Evolutionary conservation across 1,140 invertebrate genomes (phyloP).

Genomic region (Maconellicoccus hirsutus): DNA sequence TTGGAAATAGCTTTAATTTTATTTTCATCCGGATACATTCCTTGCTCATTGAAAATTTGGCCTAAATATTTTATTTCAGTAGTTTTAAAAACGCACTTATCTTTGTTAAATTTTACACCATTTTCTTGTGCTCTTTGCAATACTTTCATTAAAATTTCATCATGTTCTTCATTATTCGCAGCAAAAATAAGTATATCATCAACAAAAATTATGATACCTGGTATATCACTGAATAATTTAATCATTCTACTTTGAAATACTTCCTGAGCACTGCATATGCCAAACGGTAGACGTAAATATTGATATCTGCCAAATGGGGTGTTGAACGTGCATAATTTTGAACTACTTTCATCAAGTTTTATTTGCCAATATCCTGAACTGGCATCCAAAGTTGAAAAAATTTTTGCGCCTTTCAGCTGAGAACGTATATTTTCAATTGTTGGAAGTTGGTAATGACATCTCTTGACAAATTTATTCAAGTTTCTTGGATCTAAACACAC

Average conservation of each 20-base stretch:
- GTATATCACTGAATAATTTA: constrained; percentile 33
- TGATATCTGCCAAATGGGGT: constrained; percentile 35
- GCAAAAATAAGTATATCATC: constrained; percentile 36
- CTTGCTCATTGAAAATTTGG: constrained; percentile 33
- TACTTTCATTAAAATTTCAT: constrained; percentile 33
- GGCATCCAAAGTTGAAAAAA: constrained; percentile 39
- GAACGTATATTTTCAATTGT: constrained; percentile 36
- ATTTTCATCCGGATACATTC: constrained; percentile 32
- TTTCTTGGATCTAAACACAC: constrained; percentile 41
- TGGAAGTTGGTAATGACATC: constrained; percentile 35
- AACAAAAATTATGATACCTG: constrained; percentile 32
- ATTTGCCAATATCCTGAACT: constrained; percentile 38
- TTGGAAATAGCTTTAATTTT: constrained; percentile 35
- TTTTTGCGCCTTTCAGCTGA: constrained; percentile 34
- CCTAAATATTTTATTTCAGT: constrained; percentile 35
- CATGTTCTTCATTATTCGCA: constrained; percentile 28
- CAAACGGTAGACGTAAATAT: constrained; percentile 33
- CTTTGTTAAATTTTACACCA: constrained; percentile 30
- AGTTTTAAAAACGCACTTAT: constrained; percentile 33
- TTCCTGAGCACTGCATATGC: constrained; percentile 35
- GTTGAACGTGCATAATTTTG: constrained; percentile 34
- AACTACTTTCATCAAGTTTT: constrained; percentile 33
- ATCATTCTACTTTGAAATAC: constrained; percentile 34
- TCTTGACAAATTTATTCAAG: constrained; percentile 38
- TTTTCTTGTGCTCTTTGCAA: constrained; percentile 30